Base-by-base conservation (phyloP, 2,797 vertebrate species). In the Argentina silus region DNA sequence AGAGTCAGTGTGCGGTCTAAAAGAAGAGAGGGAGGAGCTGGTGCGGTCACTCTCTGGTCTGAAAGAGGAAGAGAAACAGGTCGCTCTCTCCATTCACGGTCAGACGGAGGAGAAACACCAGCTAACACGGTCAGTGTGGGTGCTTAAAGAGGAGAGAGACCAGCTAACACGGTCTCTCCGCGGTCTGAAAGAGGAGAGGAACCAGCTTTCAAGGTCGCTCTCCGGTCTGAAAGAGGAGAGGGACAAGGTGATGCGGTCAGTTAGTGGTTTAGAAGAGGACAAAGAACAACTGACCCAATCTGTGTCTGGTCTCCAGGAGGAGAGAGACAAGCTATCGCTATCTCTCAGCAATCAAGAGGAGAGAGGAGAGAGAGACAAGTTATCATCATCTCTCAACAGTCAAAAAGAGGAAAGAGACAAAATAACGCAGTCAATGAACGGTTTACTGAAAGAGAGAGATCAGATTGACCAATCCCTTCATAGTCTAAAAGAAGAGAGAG, bases 21-120 rank as follows among this genome's bases (percentile, higher is more conserved):
- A 74, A 85, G 59, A 36, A n/a, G 85, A 93, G 70, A n/a, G 81
- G 70, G 78, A 82, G 2, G 88, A 91, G 17, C 67, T 91, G 42
- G 64, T 1, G 0, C 73, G n/a, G 36, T 57, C 4, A 51, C 23
- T 91, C 1, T 17, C 51, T 8, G 72, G 83, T 87, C 67, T 94
- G 86, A 48, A 82, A 88, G 47, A 91, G 69, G 85, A 95, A 87
- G 69, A 73, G 3, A 56, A 62, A 72, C 87, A 92, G 51, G 86
- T 83, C 0, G 14, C 78, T 70, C 59, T 79, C 50, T 86, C 83
- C 3, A 57, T 92, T 15, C 92, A 80, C 70, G 87, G 81, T 1
- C 47, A 89, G 78, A 93, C 80, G 0, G 91, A 95, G 36, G 91
- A 89, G 45, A 91, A 92, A 42, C 92, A 95, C 11, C 91, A 87